Conservation (phyloP, 2,113 vertebrate species). For the Bufo gargarizans region DNA sequence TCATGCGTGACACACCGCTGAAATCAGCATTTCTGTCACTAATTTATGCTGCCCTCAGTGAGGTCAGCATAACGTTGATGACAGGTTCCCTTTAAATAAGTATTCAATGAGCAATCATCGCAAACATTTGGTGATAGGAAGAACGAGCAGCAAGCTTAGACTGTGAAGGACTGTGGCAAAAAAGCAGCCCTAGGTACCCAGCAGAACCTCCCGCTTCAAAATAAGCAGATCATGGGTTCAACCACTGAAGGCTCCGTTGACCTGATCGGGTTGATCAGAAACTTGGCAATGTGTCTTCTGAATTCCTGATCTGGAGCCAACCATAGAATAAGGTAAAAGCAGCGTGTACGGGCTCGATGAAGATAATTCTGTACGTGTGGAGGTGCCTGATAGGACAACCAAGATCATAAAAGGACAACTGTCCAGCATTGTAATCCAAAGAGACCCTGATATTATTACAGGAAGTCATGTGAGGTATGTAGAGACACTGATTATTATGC, state of each 20-base stretch:
- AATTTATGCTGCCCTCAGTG: too few species aligned
- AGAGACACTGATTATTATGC: neutral
- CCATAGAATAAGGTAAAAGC: conserved; percentile 1
- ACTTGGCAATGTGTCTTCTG: neutral
- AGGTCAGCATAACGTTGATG: too few species aligned
- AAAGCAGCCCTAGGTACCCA: too few species aligned
- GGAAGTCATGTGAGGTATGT: neutral
- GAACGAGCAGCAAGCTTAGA: too few species aligned
- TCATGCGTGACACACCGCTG: too few species aligned
- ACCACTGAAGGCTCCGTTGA: neutral
- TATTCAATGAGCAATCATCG: too few species aligned
- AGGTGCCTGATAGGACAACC: neutral
- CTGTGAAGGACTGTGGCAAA: too few species aligned
- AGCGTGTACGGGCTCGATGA: neutral
- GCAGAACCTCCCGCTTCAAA: too few species aligned
- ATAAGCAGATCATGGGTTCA: too few species aligned
- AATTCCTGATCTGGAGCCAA: neutral
- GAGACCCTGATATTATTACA: neutral
- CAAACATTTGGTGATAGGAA: too few species aligned
- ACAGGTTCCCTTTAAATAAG: too few species aligned
- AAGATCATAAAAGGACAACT: conserved; percentile 20
- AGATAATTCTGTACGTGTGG: neutral
- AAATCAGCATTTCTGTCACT: too few species aligned
- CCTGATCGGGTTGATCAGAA: neutral
- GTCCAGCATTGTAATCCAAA: conserved; percentile 26